Base-by-base conservation (phyloP, 23 tunicate genomes). In the Ciona savignyi region DNA sequence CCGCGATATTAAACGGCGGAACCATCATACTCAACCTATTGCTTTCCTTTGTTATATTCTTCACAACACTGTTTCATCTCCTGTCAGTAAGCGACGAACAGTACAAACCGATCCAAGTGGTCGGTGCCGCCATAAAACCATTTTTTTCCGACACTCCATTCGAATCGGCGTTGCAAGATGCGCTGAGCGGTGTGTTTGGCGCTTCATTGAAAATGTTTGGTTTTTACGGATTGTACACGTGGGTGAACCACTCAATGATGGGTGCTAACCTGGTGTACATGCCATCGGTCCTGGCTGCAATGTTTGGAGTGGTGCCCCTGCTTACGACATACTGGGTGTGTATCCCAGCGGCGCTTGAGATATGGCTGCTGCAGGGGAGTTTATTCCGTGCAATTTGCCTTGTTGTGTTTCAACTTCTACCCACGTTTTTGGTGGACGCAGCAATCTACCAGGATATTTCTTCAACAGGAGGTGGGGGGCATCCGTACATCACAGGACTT, bases 171-270 rank as follows among this genome's bases (percentile, higher is more conserved):
- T 63, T 89, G 27, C 86, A 79, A 76, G 72, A 91, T 34, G 86
- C 91, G 15, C 73, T 91, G 4, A 88, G 81, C 76, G 91, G 97
- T 4, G 97, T 91, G 11, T 91, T 91, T 66, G 91, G 91, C 30
- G 97, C 97, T 1, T 91, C 91, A 1, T 32, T 91, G 27, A 84
- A 85, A 65, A 91, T 91, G 97, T 83, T 88, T 65, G 60, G 97
- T 23, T 91, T 91, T 76, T 91, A 91, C 73, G 97, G 97, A 22
- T 24, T 91, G n/a, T 91, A 80, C 77, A 91, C 97, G 25, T 91
- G 86, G 86, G 73, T 91, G 25, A 91, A 91, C 75, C 97, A 91
- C 35, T 71, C 76, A 29, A 63, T 80, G 76, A 74, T 91, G 51
- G 97, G 91, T 15, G 70, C 97, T 3, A 70, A 71, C 27, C 68